These are phyloP conservation scores for Arctocebus calabarensis DNA, from an alignment of 2,797 vertebrate species.

Conservation along the genomic window DNA sequence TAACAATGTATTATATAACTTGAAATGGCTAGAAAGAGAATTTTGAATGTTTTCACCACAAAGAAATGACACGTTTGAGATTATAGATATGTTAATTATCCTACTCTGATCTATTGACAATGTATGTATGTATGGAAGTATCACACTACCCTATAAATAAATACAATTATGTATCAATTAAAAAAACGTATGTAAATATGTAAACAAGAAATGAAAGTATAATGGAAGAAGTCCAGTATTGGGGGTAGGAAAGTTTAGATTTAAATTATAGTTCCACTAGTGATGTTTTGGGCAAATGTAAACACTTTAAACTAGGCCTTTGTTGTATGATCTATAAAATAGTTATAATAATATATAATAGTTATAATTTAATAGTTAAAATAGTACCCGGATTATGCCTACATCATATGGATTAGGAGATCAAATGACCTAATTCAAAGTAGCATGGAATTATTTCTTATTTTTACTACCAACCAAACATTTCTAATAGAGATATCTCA, in stretches of 20 bases:
- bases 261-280: not conserved
- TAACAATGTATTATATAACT: not conserved
- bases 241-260: not conserved
- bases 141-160: not conserved
- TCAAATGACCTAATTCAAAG: not conserved
- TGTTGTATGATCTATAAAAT: not conserved
- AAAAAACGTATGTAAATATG: not conserved
- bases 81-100: not conserved
- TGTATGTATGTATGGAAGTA: not conserved
- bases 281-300: not conserved
- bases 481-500: not conserved
- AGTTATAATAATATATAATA: not conserved
- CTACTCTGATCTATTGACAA: not conserved
- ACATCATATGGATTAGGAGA: not conserved
- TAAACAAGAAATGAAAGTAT: not conserved
- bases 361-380: too few relatives aligned
- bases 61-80: not conserved
- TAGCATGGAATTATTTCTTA: not conserved
- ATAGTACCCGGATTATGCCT: not conserved
- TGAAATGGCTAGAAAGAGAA: not conserved
- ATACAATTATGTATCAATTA: too few relatives aligned
- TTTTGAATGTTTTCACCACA: not conserved
- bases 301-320: not conserved
- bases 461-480: slow-evolving; percentile 19
- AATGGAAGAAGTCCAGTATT: not conserved